These are phyloP conservation scores for Drosophila villosipedis DNA, from an alignment of 2,888 invertebrate species.

Conservation along the genomic window DNA sequence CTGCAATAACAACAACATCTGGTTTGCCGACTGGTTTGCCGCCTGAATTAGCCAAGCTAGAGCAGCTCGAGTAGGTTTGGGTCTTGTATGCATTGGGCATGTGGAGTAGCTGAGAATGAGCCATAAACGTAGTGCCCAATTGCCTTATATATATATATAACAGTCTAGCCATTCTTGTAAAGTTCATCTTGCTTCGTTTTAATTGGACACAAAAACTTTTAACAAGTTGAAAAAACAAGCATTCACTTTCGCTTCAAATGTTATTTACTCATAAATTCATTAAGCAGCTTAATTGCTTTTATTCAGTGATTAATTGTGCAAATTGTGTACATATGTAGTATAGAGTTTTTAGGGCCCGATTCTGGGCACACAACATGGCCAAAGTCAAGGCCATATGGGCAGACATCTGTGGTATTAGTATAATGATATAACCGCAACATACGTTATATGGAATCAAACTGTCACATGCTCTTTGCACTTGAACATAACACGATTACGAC, in stretches of 20 bases:
- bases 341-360: neutral
- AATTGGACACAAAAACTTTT: constrained; percentile 22
- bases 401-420: neutral
- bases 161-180: constrained; percentile 34
- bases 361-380: constrained; percentile 24
- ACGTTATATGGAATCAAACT: constrained; percentile 35
- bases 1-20: constrained; percentile 38
- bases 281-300: neutral
- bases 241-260: constrained; percentile 29
- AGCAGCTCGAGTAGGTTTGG: constrained; percentile 37
- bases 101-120: constrained; percentile 32
- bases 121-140: constrained; percentile 3
- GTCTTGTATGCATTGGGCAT: constrained; percentile 47
- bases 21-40: constrained; percentile 65
- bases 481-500: constrained; percentile 35
- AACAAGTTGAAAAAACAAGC: constrained; percentile 9
- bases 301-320: constrained; percentile 19
- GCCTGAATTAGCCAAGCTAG: constrained; percentile 73
- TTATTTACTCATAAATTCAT: neutral
- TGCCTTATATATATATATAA: neutral
- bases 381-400: constrained; percentile 49
- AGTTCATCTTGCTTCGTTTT: constrained; percentile 45
- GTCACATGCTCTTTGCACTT: constrained; percentile 54
- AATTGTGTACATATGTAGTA: neutral
- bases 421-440: constrained; percentile 39